Evolutionary conservation across 2,797 vertebrate species (phyloP), one percentile per base, ranked within the genome.

Genomic region (Dryobates pubescens): DNA sequence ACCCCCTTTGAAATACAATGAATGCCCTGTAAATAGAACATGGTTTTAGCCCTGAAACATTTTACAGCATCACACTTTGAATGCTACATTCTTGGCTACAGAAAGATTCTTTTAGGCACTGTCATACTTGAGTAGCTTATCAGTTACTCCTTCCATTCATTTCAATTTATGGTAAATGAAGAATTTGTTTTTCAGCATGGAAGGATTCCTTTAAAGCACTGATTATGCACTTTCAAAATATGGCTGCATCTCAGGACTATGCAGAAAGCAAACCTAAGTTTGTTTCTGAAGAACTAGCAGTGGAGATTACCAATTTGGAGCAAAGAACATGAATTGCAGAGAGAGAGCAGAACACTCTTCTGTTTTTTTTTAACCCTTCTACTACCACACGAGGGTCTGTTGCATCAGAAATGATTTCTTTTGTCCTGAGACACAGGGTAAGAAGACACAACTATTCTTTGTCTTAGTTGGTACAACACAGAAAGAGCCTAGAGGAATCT

Each of bases 331-430:
- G n/a, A 92, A 86, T 22, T 63, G 29, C 47, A 86, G 43, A 86
- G 57, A 81, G n/a, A 68, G 15, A 77, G 54, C 24, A 56, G 45
- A 92, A 88, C 29, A 51, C 8, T 71, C 9, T 41, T 56, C 63
- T 69, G 24, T 6, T 64, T 93, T 64, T 93, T 92, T 93, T 91
- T 69, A 92, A 65, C 82, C 22, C 24, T 73, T 68, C 30, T 56
- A n/a, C 34, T 27, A 58, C 30, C 88, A 24, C 30, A 62, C 26
- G 88, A 24, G 12, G 22, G 19, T 51, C 23, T 54, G 13, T 61
- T 54, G 29, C 54, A 95, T 59, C 30, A 81, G 34, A 86, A 92
- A 83, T 83, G 0, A 57, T 30, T 86, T 83, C 36, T 86, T 61
- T 54, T 27, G 30, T 57, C 29, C 49, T 68, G 30, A 72, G 45